Base-by-base conservation (phyloP, 2,888 invertebrate genomes). In the Lasioglossum figueresi region DNA sequence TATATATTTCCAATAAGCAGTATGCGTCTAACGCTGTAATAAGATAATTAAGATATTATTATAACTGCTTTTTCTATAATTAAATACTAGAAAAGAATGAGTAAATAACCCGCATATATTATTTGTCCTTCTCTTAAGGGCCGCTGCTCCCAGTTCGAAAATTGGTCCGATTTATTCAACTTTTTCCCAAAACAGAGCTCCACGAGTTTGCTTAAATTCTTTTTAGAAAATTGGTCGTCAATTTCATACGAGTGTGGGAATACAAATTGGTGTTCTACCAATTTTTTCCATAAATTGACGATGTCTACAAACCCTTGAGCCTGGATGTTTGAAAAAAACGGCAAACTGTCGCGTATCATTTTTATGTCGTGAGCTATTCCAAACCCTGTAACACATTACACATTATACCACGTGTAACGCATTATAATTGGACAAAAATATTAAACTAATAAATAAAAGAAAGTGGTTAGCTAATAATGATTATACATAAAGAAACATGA, bases 131-230 rank as follows among this genome's bases (percentile, higher is more conserved):
- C 95, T 74, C 98, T 95, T 77, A 99, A 93, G 16, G 98, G 98
- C 89, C 98, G 96, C 90, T 97, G 96, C 92, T 98, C 98, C 98
- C 98, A 99, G 95, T 98, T 98, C 0, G 98, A 98, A 95, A 98
- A 98, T 93, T 98, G 98, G 95, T 98, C 98, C n/a, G 97, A 96
- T 95, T 99, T 99, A 95, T 98, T 97, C 68, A 99, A 95, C 71
- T 97, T 97, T 79, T 96, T 95, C 10, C 98, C 98, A 92, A 98
- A 96, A 93, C 98, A 98, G 66, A 97, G 95, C 92, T 97, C 96
- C 0, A 98, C 97, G 82, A 98, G 95, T 87, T 97, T 97, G 92
- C 97, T 97, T 40, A 98, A 96, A 87, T 98, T 97, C 85, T 96
- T 96, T 5, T 97, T 97, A 31, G 95, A 95, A 90, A 94, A 95